Percentiles rank a stretch among this genome's conserved stretches.
Evolutionary conservation across 2,888 invertebrate genomes (phyloP).

Genomic region (Nemoura dubitans): DNA sequence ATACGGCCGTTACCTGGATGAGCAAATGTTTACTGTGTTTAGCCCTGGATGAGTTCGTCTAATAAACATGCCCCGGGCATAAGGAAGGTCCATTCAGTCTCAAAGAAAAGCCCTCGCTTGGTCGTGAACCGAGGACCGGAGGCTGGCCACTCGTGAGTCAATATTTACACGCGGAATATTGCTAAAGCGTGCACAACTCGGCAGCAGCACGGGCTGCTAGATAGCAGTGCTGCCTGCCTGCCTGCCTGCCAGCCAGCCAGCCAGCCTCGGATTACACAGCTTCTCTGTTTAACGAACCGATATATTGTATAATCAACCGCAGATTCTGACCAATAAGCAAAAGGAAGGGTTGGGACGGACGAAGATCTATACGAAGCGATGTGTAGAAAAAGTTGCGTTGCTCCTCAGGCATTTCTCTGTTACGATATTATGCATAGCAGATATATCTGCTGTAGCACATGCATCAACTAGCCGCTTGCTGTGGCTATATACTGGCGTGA

Average conservation of each 20-base stretch:
- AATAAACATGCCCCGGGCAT: constrained; percentile 20
- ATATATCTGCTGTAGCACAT: neutral
- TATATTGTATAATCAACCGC: constrained; percentile 37
- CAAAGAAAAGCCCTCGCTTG: neutral
- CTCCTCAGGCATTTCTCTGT: constrained; percentile 4
- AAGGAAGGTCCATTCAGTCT: constrained; percentile 14
- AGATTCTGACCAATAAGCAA: constrained; percentile 25
- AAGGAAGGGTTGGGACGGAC: constrained; percentile 31
- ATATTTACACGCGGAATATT: constrained; percentile 34
- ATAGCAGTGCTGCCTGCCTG: no score
- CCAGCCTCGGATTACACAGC: constrained; percentile 19
- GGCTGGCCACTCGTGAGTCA: constrained; percentile 30
- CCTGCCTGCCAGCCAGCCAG: no score
- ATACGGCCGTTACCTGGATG: neutral
- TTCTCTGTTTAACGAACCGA: constrained; percentile 36
- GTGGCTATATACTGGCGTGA: neutral
- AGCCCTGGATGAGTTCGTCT: constrained; percentile 1
- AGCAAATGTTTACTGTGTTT: constrained; percentile 7
- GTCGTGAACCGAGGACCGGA: constrained; percentile 37
- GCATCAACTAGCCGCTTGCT: neutral
- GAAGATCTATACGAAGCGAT: constrained; percentile 9
- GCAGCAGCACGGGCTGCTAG: neutral
- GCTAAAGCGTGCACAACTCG: neutral
- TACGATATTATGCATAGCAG: neutral
- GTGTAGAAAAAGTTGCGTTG: neutral